Evolutionary conservation across 2,797 vertebrate species (phyloP).

Genomic region (Melanotaenia trifasciata): DNA sequence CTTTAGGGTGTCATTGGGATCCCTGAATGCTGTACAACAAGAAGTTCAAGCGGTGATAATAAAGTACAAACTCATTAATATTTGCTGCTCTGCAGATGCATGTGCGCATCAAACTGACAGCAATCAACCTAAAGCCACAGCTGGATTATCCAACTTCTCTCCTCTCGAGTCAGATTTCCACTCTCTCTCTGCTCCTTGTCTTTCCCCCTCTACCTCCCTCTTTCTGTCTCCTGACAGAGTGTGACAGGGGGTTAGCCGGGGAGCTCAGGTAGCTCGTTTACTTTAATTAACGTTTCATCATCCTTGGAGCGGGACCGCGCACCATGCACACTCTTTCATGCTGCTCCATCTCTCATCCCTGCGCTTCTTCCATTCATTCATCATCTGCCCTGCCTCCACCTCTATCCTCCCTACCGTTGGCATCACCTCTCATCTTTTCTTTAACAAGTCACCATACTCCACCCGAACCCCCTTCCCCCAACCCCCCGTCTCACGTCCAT

Average conservation of each 20-base stretch:
- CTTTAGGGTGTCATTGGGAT: background rate
- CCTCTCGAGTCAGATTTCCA: slow-evolving; percentile 49
- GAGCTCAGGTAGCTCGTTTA: slow-evolving; percentile 85
- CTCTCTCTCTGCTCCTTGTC: background rate
- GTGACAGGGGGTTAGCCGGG: slow-evolving; percentile 80
- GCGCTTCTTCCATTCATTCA: slow-evolving; percentile 84
- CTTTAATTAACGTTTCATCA: slow-evolving; percentile 87
- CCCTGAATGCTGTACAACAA: background rate
- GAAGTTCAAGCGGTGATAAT: background rate
- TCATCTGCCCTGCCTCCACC: slow-evolving; percentile 65
- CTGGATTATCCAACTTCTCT: slow-evolving; percentile 68
- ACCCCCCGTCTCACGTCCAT: slow-evolving; percentile 67
- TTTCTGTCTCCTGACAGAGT: slow-evolving; percentile 72
- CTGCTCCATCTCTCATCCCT: slow-evolving; percentile 72
- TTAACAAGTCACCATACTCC: slow-evolving; percentile 54
- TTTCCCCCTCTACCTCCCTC: slow-evolving; percentile 1
- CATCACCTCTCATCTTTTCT: slow-evolving; percentile 72
- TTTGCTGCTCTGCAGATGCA: slow-evolving; percentile 3
- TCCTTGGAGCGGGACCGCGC: slow-evolving; percentile 74
- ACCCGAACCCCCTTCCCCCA: slow-evolving; percentile 37
- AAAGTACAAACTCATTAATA: background rate
- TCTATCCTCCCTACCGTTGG: slow-evolving; percentile 46
- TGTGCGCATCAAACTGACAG: slow-evolving; percentile 33
- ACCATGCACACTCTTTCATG: slow-evolving; percentile 68
- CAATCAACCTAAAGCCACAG: slow-evolving; percentile 58